Evolutionary conservation across 2,113 vertebrate species (phyloP), one percentile per base, ranked within the genome.

Genomic region (Leptosomus discolor): DNA sequence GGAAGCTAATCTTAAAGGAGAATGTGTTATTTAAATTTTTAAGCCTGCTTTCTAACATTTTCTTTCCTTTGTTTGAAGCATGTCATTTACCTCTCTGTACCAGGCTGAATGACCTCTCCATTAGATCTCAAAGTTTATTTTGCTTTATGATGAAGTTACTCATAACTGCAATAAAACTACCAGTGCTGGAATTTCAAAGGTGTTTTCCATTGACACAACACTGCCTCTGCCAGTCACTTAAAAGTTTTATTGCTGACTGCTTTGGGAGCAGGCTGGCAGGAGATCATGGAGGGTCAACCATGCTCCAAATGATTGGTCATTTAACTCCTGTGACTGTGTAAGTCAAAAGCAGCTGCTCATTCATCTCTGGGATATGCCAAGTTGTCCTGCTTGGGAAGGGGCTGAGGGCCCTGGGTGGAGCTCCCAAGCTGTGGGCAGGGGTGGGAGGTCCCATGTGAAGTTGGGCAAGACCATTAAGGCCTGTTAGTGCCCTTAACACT

Each of bases 61-160:
- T 39, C 3, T 63, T 57, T 39, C 36, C 39, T 50, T 74, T 65
- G 8, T 60, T 74, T 64, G 48, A 57, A 69, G 34, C 4, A 41
- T 0, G 0, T 22, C 3, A 17, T 67, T 51, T 37, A 39, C 20
- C 6, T 39, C 34, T 34, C 12, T 69, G 12, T 43, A 50, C n/a
- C 12, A 43, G 18, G 15, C 13, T 63, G 15, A 63, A 63, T 50
- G 30, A 48, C 15, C 12, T 69, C 54, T 48, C 32, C 22, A 13
- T 29, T 67, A 23, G 17, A 29, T 24, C 26, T 54, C n/a, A 58
- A 53, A 53, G 20, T 11, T 37, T 70, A n/a, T 77, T 70, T 57
- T 79, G 46, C n/a, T 79, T 75, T 79, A 48, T 50, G 26, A 34
- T 11, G 39, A 89, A 8, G 24, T 89, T 79, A 37, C 21, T 89